Evolutionary conservation across 2,888 invertebrate genomes (phyloP), one percentile per base, ranked within the genome.

Genomic region (Thereva unica): DNA sequence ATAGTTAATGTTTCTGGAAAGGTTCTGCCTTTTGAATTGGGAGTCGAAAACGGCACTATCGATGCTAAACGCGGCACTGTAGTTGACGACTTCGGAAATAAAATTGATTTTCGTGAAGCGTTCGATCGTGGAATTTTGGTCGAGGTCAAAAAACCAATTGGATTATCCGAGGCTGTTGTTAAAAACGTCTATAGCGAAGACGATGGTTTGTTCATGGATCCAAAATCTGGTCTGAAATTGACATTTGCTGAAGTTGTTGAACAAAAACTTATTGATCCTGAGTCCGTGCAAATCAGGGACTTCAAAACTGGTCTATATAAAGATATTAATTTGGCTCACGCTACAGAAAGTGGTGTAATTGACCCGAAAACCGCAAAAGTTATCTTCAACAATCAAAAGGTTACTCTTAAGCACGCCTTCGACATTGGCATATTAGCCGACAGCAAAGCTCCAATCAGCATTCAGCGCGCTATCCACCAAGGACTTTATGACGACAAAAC

Each of bases 391-490:
- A 86, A 86, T 68, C 84, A 86, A 72, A 87, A 89, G 73, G 85
- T 93, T 44, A 86, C 88, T 41, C 81, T 93, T 23, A 86, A 85
- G 63, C 89, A 92, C 78, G 93, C 93, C 0, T 89, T 93, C 74
- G 88, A 90, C 77, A 84, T 87, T 68, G 93, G 92, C 23, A 84
- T 93, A 67, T 83, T 95, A 54, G 85, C 91, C 68, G 94, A 94
- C 75, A 89, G 88, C 71, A 89, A 90, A 78, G 90, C 90, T 7
- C 89, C 93, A 0, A 86, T 93, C 34, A 92, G 92, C 9, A 79
- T 94, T 41, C 94, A 94, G 76, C 84, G 92, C 75, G 92, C 92
- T 0, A 86, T 95, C 63, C 93, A 93, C 77, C 90, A 93, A 81
- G 93, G 94, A 2, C 82, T 93, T 0, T 93, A 93, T 76, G 91